These are phyloP conservation scores for Odontamblyopus lacepedii DNA, from an alignment of 2,797 vertebrate genomes.

Conservation along the genomic window DNA sequence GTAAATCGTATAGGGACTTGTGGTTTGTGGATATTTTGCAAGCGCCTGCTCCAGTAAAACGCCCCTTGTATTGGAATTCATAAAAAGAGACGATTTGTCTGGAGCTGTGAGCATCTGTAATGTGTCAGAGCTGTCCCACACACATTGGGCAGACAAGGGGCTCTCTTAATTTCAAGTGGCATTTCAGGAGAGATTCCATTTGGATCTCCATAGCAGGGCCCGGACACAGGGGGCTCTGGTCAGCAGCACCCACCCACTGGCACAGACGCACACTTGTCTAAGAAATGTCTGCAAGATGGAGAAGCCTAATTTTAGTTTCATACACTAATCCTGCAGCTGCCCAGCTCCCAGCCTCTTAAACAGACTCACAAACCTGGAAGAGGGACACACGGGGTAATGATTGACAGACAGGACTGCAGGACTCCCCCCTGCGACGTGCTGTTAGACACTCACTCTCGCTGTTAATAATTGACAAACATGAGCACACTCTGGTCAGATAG, in stretches of 20 bases:
- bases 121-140: slow-evolving; percentile 43
- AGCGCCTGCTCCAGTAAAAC: slow-evolving; percentile 23
- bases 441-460: slow-evolving; percentile 31
- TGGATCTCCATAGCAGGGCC: slow-evolving; percentile 68
- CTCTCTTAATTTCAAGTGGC: slow-evolving; percentile 73
- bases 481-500: slow-evolving; percentile 20
- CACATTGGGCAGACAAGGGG: slow-evolving; percentile 51
- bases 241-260: slow-evolving; percentile 48
- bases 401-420: slow-evolving; percentile 64
- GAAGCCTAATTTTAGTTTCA: slow-evolving; percentile 72
- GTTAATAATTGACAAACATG: slow-evolving; percentile 50
- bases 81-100: slow-evolving; percentile 53
- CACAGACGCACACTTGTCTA: slow-evolving; percentile 32
- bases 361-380: slow-evolving; percentile 47
- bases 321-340: slow-evolving; percentile 68
- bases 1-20: slow-evolving; percentile 19
- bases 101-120: slow-evolving; percentile 43
- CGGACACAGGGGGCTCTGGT: slow-evolving; percentile 52
- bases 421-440: slow-evolving; percentile 47
- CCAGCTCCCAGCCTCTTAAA: slow-evolving; percentile 46
- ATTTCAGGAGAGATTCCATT: slow-evolving; percentile 71
- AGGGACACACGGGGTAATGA: slow-evolving; percentile 56
- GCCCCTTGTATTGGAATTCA: slow-evolving; percentile 36
- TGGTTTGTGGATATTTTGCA: slow-evolving; percentile 39
- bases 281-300: slow-evolving; percentile 57